A percentile compares a stretch with the other conserved stretches of the same genome.
These are phyloP conservation scores for Gymnorhina tibicen DNA, from an alignment of 2,113 vertebrate species.

Conservation along the genomic window DNA sequence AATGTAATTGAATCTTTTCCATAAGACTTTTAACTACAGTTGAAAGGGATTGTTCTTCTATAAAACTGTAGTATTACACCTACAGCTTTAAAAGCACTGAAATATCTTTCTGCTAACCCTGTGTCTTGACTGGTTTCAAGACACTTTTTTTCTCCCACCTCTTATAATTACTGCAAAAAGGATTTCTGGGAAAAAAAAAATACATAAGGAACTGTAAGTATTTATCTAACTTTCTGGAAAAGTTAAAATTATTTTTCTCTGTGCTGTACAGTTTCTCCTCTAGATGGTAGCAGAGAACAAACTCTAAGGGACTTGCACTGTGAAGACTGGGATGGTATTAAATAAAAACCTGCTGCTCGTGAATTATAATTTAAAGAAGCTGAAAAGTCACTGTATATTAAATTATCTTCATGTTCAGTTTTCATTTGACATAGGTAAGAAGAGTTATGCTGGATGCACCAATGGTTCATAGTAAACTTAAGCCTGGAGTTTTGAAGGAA, in stretches of 20 bases:
- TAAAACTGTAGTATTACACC: neutral
- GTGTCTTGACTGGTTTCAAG: neutral
- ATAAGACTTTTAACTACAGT: neutral
- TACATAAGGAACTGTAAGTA: neutral
- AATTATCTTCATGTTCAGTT: neutral
- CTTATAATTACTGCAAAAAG: neutral
- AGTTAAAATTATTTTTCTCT: neutral
- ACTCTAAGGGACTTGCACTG: neutral
- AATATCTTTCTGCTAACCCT: neutral
- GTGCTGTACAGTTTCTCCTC: neutral
- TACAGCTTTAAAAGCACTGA: neutral
- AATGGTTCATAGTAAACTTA: neutral
- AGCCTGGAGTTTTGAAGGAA: neutral
- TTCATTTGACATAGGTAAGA: neutral
- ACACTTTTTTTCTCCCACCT: rapidly evolving
- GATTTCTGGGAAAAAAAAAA: neutral
- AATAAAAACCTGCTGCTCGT: rapidly evolving
- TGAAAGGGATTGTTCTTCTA: neutral
- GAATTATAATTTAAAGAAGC: neutral
- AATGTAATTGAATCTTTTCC: neutral
- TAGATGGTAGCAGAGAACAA: slow-evolving; percentile 63
- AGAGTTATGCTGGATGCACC: neutral
- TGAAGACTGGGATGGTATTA: neutral
- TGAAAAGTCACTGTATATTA: neutral
- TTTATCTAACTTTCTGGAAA: neutral